Base-by-base conservation (phyloP, 2,113 vertebrate species). In the Microcebus lehilahytsara region DNA sequence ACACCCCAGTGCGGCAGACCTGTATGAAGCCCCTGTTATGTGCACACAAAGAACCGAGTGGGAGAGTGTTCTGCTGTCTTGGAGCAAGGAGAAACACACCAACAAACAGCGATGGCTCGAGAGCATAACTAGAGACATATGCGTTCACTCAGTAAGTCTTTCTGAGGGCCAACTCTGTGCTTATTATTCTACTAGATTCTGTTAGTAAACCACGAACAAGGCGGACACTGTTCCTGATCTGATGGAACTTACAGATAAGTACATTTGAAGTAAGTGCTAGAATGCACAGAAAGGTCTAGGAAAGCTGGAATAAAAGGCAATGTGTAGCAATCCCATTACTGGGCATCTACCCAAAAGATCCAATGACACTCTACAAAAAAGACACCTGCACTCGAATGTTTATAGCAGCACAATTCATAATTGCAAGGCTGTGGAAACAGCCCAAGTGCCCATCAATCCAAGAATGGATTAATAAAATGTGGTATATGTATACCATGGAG, bases 11-110 rank as follows among this genome's bases (percentile, higher is more conserved):
- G 22, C 9, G 17, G 4, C 72, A 34, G 20, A 85, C 16, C 71
- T 19, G 0, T 14, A 0, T 2, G 17, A 40, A 30, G 20, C 37
- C 20, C 32, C 56, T 22, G 2, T 11, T 25, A 69, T 0, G 22
- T 17, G 64, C 22, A 9, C 2, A 40, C 42, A 9, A 62, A 75
- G 22, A 56, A 32, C 40, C 6, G 7, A 53, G 10, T 20, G 30
- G n/a, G 69, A 40, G 79, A 11, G 10, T 9, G 14, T n/a, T 32
- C 74, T 49, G 80, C 27, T 74, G 16, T 87, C 89, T 58, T 13
- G 37, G 32, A 83, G 69, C 85, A 58, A 71, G 60, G 30, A 64
- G 62, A 67, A 88, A 64, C 2, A 80, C 19, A 17, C 2, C 74
- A 30, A 46, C 32, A 85, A 49, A 58, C 34, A 66, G 8, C 62